phyloP scores from a whole-genome alignment of 2,113 vertebrate genomes.

The Eleginops maclovinus region DNA sequence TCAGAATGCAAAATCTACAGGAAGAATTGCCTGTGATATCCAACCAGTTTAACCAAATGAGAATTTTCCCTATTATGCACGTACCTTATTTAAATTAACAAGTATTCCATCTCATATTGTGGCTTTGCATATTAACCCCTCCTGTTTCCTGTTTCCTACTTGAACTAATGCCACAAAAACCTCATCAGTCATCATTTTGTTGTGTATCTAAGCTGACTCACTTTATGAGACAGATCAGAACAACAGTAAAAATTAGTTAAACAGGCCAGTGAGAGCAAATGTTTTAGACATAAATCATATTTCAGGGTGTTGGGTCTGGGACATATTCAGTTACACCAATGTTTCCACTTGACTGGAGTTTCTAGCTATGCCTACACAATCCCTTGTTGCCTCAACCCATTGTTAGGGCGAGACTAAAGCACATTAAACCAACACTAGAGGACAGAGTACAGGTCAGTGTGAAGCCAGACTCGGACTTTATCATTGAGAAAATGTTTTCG shows the following conservation, averaged over 20 bases:
- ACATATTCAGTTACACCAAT: neutral
- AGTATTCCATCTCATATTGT: constrained; percentile 33
- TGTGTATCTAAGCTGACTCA: neutral
- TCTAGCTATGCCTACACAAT: neutral
- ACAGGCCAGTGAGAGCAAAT: neutral
- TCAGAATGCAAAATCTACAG: neutral
- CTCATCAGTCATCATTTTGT: neutral
- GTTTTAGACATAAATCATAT: neutral
- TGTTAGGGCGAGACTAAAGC: neutral
- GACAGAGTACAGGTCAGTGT: neutral
- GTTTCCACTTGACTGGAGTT: neutral
- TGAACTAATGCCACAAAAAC: neutral
- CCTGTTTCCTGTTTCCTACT: constrained; percentile 54
- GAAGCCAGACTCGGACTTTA: neutral
- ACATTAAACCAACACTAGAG: neutral
- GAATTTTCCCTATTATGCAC: constrained; percentile 24
- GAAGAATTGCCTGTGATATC: neutral
- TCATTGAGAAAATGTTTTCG: neutral
- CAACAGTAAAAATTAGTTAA: neutral
- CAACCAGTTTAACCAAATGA: constrained; percentile 50
- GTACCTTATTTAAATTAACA: constrained; percentile 65
- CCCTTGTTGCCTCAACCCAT: neutral
- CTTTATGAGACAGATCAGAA: neutral
- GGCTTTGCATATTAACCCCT: constrained; percentile 44
- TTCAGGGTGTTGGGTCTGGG: neutral